phyloP scores from a whole-genome alignment of 1,140 invertebrate species.

The Platyscapa corneri region DNA sequence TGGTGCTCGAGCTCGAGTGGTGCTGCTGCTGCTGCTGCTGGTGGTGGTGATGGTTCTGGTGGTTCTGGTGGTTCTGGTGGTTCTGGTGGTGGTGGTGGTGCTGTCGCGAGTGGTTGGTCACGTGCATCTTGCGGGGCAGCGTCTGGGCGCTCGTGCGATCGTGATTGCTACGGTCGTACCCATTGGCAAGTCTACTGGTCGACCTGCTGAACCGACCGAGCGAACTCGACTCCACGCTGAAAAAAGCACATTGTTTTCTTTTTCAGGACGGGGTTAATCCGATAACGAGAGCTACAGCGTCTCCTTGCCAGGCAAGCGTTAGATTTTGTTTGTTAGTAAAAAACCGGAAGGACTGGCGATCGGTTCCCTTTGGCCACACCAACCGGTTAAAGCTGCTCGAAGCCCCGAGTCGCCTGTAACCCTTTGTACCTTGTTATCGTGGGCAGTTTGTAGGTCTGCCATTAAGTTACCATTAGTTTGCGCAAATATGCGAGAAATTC shows the following conservation, averaged over 20 bases:
- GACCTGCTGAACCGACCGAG: constrained; percentile 87
- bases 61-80: constrained; percentile 14
- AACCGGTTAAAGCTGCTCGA: no score
- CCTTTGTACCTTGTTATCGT: no score
- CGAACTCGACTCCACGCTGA: constrained; percentile 67
- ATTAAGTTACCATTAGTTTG: background rate
- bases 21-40: constrained; percentile 61
- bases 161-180: constrained; percentile 69
- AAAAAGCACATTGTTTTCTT: constrained; percentile 49
- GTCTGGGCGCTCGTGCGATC: constrained; percentile 84
- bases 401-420: no score
- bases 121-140: constrained; percentile 81
- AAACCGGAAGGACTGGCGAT: no score
- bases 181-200: constrained; percentile 79
- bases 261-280: background rate
- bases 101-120: constrained; percentile 20
- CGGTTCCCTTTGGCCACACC: no score
- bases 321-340: no score
- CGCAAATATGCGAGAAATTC: background rate
- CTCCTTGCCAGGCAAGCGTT: no score
- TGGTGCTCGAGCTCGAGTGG: constrained; percentile 54
- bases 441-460: no score
- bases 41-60: background rate
- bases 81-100: constrained; percentile 42
- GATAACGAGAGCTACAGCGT: no score